Conservation (phyloP, 2,797 vertebrate species). For the Jordanella pulchra region DNA sequence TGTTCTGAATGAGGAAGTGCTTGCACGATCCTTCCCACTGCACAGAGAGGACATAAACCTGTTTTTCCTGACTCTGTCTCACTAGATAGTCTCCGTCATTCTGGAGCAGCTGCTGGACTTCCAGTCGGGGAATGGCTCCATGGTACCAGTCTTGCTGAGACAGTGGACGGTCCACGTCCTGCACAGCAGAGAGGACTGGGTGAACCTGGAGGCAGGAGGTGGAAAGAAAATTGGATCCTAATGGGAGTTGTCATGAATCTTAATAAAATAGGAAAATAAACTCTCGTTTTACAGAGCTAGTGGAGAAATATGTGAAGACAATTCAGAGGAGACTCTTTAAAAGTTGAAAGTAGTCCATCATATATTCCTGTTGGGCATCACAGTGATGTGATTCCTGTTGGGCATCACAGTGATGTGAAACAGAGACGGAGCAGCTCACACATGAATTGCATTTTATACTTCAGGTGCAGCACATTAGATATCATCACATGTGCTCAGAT, state of each 20-base stretch:
- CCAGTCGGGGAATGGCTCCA: constrained; percentile 87
- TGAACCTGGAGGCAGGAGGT: constrained; percentile 76
- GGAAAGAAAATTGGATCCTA: constrained; percentile 13
- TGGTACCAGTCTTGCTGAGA: constrained; percentile 95
- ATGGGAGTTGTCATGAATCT: constrained; percentile 16
- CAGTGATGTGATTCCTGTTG: constrained; percentile 15
- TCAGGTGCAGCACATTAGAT: constrained; percentile 7
- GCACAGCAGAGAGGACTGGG: constrained; percentile 70
- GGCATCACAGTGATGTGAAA: constrained; percentile 20
- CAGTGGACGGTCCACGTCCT: constrained; percentile 87
- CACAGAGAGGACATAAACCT: constrained; percentile 91
- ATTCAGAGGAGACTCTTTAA: constrained; percentile 48
- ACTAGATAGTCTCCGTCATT: constrained; percentile 89
- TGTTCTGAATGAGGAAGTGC: constrained; percentile 93
- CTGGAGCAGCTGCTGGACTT: constrained; percentile 88
- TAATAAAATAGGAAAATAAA: constrained; percentile 23
- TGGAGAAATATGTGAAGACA: constrained; percentile 35
- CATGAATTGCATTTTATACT: constrained; percentile 25
- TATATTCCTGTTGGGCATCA: constrained; percentile 25
- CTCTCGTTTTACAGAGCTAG: constrained; percentile 9
- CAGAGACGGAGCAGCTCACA: constrained; percentile 31
- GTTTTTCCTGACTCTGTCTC: constrained; percentile 92
- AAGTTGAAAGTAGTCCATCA: constrained; percentile 32
- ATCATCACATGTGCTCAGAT: constrained; percentile 11
- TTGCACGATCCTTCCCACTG: constrained; percentile 86